A percentile compares a stretch with the other conserved stretches of the same genome.
These are phyloP conservation scores for Rhynchotus rufescens DNA, from an alignment of 2,797 vertebrate species.

Conservation along the genomic window DNA sequence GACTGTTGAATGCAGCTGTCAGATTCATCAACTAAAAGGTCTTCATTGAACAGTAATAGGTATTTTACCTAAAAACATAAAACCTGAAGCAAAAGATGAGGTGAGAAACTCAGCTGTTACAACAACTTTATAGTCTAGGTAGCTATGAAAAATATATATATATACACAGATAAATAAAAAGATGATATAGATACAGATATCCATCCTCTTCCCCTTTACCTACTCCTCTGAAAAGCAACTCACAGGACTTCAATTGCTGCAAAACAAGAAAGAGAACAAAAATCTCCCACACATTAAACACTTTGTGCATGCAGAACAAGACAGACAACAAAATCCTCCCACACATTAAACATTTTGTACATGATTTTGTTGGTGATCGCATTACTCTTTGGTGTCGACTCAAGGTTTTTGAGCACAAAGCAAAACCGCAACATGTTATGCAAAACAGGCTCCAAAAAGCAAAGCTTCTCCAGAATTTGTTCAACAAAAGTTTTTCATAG, in stretches of 20 bases:
- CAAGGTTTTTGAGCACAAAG: conserved; percentile 14
- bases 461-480: background rate
- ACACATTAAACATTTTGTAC: background rate
- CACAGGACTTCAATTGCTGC: background rate
- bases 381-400: background rate
- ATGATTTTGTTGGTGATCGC: background rate
- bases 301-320: conserved; percentile 3
- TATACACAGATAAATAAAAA: no score
- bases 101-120: background rate
- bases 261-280: conserved; percentile 37
- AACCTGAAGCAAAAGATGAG: background rate
- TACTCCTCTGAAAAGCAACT: background rate
- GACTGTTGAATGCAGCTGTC: background rate
- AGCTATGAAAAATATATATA: background rate
- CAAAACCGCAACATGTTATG: background rate
- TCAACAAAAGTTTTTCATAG: background rate
- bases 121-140: background rate
- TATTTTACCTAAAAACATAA: conserved; percentile 4
- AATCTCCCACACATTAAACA: background rate
- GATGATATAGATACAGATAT: no score
- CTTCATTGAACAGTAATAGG: background rate
- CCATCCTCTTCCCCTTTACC: background rate
- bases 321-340: conserved; percentile 10
- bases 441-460: background rate
- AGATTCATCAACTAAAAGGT: background rate